Base-by-base conservation (phyloP, 2,113 vertebrate species). In the Epinephelus moara region DNA sequence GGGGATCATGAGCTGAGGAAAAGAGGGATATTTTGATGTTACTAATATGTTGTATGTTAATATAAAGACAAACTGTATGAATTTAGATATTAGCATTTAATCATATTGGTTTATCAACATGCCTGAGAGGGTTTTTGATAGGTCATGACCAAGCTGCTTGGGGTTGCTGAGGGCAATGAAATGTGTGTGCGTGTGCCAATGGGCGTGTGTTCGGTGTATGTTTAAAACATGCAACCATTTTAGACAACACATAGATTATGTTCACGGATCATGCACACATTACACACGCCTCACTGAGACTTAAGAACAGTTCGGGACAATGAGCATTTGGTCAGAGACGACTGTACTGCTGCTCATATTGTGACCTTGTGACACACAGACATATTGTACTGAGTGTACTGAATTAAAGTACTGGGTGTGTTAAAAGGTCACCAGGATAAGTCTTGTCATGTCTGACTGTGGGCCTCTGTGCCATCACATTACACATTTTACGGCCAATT, bases 251-350 rank as follows among this genome's bases (percentile, higher is more conserved):
- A 78, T 56, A 75, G 82, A 78, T 84, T 71, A 68, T 47, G 73
- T 93, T 91, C 88, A 89, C 53, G 70, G 90, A 85, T 83, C 55
- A 50, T 87, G 88, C 85, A 88, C 87, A 81, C 78, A 40, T 92
- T 90, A 91, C 56, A 42, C 15, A 87, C 63, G 90, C 89, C 69
- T 92, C 89, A 80, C 42, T 80, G 90, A 71, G 66, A 81, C 78
- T 49, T 59, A 37, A 87, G 59, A 70, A 73, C 74, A 75, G 60
- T 42, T 53, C 15, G 21, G 77, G 67, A 88, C 79, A 86, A 89
- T 57, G 63, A 49, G 19, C 61, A 52, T 81, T 86, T 74, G 83
- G 30, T 33, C 19, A 42, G 67, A 82, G 47, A 73, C 53, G 11
- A 59, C n/a, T 33, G 67, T 50, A 18, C 55, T 30, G 60, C 40